phyloP scores from a whole-genome alignment of 64 coral and sea anemone genomes.

The Hydrozoanthus tunicans region DNA sequence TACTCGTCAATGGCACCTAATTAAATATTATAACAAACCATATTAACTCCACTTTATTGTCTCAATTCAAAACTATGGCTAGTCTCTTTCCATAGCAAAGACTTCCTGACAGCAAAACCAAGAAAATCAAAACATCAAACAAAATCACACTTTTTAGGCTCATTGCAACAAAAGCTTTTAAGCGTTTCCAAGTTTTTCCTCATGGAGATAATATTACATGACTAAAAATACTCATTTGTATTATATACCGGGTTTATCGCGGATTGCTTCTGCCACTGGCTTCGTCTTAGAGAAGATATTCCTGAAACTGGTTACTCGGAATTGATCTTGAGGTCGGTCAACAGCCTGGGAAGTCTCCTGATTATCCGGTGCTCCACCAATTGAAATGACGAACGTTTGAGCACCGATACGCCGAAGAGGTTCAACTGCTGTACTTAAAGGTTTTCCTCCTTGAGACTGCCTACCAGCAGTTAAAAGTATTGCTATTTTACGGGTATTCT shows the following conservation, averaged over 20 bases:
- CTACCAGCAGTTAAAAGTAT: constrained; percentile 73
- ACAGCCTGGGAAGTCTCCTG: constrained; percentile 46
- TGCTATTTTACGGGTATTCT: constrained; percentile 48
- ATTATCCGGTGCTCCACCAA: constrained; percentile 48
- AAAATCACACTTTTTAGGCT: no score
- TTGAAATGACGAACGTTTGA: constrained; percentile 43
- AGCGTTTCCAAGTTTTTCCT: no score
- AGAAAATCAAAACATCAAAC: no score
- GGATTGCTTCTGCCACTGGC: constrained; percentile 41
- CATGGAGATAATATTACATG: no score
- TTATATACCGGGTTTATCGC: constrained; percentile 53
- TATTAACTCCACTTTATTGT: no score
- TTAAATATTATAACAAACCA: no score
- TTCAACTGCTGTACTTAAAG: constrained; percentile 27
- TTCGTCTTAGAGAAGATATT: constrained; percentile 29
- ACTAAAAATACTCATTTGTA: no score
- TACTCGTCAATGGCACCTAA: no score
- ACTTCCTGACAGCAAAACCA: no score
- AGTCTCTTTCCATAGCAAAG: no score
- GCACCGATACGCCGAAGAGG: constrained; percentile 46
- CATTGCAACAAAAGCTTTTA: no score
- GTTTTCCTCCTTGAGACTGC: constrained; percentile 45
- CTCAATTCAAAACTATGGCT: no score
- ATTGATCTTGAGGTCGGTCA: constrained; percentile 55
- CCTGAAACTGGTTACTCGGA: constrained; percentile 45